Conservation (phyloP, 37 sponge, comb jelly and placozoan species). For the Amphimedon queenslandica region DNA sequence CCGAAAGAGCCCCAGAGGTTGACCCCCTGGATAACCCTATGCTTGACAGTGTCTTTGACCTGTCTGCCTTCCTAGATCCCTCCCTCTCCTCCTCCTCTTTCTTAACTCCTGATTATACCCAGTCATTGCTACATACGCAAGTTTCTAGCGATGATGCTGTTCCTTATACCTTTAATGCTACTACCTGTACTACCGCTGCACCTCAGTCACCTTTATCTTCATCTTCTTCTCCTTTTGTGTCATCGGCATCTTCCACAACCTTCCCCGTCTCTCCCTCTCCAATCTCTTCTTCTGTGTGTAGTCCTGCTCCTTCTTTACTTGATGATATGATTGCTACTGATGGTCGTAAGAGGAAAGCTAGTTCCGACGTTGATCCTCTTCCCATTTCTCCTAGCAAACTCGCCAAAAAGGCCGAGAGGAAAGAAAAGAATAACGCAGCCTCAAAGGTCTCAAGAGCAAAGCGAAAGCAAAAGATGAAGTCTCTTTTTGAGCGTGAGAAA, state of each 20-base stretch:
- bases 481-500: constrained; percentile 15
- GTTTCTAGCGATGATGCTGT: neutral
- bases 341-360: neutral
- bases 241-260: neutral
- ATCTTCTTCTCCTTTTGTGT: neutral
- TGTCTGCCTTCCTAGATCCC: constrained; percentile 6
- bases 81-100: neutral
- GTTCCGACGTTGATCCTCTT: neutral
- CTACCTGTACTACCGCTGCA: neutral
- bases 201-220: neutral
- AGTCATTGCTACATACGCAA: neutral
- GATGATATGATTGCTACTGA: neutral
- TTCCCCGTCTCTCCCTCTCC: too few relatives aligned
- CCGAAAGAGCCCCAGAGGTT: neutral
- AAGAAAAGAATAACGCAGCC: constrained; percentile 58
- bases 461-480: constrained; percentile 13
- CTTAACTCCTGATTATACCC: neutral
- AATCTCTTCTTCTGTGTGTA: neutral
- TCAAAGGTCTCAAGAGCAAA: constrained; percentile 54
- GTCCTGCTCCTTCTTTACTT: neutral
- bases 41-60: constrained; percentile 12
- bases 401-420: constrained; percentile 10
- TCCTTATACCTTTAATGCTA: neutral
- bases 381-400: neutral
- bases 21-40: constrained; percentile 28